Evolutionary conservation across 2,113 vertebrate species (phyloP).

Genomic region (Oplegnathus fasciatus): DNA sequence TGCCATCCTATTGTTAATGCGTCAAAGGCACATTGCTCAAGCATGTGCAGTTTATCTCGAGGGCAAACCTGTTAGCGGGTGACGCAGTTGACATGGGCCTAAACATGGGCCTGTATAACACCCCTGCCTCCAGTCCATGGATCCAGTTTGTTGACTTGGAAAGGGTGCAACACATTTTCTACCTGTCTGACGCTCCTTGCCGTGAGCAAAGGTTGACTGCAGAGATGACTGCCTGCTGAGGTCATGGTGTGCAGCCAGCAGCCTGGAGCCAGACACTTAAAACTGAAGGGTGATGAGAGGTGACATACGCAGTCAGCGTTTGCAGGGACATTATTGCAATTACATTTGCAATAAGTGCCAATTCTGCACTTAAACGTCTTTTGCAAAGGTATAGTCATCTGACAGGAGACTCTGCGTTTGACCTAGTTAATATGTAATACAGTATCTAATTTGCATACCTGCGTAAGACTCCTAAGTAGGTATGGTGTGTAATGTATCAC

Average conservation of each 20-base stretch:
- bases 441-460: neutral
- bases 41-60: neutral
- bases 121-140: neutral
- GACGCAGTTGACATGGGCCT: neutral
- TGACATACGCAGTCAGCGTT: neutral
- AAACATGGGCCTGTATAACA: neutral
- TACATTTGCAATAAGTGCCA: neutral
- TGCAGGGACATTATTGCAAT: neutral
- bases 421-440: constrained; percentile 1
- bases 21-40: neutral
- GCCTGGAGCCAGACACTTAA: neutral
- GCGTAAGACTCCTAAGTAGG: neutral
- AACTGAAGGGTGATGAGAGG: neutral
- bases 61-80: neutral
- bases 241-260: constrained; percentile 1
- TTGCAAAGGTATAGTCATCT: neutral
- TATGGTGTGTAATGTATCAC: neutral
- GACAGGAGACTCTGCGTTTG: neutral
- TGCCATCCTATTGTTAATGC: neutral
- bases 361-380: neutral
- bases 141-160: constrained; percentile 2
- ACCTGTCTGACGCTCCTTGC: neutral
- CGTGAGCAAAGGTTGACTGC: neutral
- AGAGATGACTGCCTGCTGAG: constrained; percentile 24
- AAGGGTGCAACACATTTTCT: constrained; percentile 2